These are phyloP conservation scores for Protula sp. DNA, from an alignment of 2,888 invertebrate species.

Conservation along the genomic window DNA sequence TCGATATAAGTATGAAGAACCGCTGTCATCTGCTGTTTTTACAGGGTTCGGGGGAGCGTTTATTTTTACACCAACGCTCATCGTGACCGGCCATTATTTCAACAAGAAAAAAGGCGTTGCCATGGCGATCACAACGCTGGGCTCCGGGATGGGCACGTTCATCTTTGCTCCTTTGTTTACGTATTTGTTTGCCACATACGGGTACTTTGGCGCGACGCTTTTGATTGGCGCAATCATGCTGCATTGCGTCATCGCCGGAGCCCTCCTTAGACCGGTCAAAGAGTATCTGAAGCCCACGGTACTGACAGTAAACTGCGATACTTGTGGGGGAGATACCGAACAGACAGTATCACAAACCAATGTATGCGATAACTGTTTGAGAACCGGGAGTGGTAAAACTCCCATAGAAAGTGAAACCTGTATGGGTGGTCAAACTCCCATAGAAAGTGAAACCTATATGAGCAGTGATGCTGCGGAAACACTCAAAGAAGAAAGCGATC, in stretches of 20 bases:
- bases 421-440: too few relatives aligned
- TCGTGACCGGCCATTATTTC: slow-evolving; percentile 22
- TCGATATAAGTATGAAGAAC: too few relatives aligned
- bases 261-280: slow-evolving; percentile 17
- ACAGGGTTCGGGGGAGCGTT: slow-evolving; percentile 17
- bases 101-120: slow-evolving; percentile 24
- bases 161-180: slow-evolving; percentile 13
- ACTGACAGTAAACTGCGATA: too few relatives aligned
- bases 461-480: too few relatives aligned
- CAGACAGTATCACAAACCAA: too few relatives aligned
- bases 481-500: too few relatives aligned
- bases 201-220: slow-evolving; percentile 18
- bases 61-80: slow-evolving; percentile 16
- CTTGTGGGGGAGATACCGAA: too few relatives aligned
- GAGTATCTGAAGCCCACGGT: neutral
- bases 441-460: neutral
- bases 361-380: too few relatives aligned
- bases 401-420: neutral
- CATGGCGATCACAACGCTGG: slow-evolving; percentile 19
- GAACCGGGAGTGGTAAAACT: too few relatives aligned
- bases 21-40: slow-evolving; percentile 2
- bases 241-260: slow-evolving; percentile 9
- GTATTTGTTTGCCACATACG: slow-evolving; percentile 9
- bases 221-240: slow-evolving; percentile 15
- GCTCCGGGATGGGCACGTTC: slow-evolving; percentile 19